Evolutionary conservation across 92 coral and sea anemone genomes (phyloP).

Genomic region (Zoanthus gigantus): DNA sequence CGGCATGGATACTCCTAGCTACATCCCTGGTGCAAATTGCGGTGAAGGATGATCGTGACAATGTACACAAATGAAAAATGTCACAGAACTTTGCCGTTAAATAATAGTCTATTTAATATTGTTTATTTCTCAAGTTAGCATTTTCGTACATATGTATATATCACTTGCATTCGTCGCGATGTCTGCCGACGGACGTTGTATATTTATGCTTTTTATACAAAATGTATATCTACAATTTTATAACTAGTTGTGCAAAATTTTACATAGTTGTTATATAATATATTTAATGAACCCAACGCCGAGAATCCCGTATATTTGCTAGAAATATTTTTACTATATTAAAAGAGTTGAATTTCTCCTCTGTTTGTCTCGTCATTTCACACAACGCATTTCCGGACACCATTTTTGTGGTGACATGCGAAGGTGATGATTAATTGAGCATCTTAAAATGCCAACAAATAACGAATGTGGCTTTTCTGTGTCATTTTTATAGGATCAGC

Average conservation of each 20-base stretch:
- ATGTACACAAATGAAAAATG: background rate
- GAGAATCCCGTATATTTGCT: constrained; percentile 25
- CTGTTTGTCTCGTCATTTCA: no score
- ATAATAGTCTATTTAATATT: background rate
- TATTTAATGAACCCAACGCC: constrained; percentile 31
- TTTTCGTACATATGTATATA: background rate
- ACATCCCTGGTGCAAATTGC: background rate
- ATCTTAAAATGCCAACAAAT: no score
- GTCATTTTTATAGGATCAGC: no score
- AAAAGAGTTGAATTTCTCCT: constrained; percentile 31
- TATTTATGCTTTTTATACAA: constrained; percentile 60
- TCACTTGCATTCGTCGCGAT: constrained; percentile 20
- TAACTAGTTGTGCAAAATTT: constrained; percentile 47
- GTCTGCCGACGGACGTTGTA: constrained; percentile 10
- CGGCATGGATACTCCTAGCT: background rate
- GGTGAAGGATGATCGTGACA: background rate
- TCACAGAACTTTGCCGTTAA: constrained; percentile 8
- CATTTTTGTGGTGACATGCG: no score
- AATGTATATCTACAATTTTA: constrained; percentile 60
- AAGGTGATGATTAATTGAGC: no score
- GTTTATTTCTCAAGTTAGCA: background rate
- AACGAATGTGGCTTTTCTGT: no score
- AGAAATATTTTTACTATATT: constrained; percentile 70
- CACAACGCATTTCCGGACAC: no score
- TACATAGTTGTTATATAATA: constrained; percentile 39